Evolutionary conservation across 2,888 invertebrate genomes (phyloP).

Genomic region (Aporophyla nigra): DNA sequence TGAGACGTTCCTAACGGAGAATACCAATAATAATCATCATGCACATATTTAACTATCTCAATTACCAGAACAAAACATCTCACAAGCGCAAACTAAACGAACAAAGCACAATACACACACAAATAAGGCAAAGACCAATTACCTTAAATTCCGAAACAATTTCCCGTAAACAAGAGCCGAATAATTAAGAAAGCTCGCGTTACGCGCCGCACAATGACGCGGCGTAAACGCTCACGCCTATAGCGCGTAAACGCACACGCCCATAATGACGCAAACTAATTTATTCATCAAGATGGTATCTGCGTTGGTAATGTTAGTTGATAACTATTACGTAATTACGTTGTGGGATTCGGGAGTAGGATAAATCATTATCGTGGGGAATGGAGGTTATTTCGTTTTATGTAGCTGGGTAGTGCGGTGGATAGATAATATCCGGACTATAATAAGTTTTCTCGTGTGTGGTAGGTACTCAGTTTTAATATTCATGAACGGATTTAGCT

Average conservation of each 20-base stretch:
- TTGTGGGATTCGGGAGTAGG: constrained; percentile 27
- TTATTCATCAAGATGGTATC: constrained; percentile 82
- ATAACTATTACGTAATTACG: constrained; percentile 70
- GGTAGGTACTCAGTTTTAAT: constrained; percentile 19
- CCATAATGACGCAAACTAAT: constrained; percentile 79
- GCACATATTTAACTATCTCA: constrained; percentile 4
- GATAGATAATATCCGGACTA: constrained; percentile 4
- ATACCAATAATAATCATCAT: too few species aligned
- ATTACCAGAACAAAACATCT: constrained; percentile 17
- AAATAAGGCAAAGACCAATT: constrained; percentile 59
- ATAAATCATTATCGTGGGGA: constrained; percentile 20
- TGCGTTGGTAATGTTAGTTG: constrained; percentile 70
- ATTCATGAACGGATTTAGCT: constrained; percentile 4
- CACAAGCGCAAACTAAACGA: constrained; percentile 2
- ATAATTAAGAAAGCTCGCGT: constrained; percentile 66
- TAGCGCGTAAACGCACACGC: constrained; percentile 67
- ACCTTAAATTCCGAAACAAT: constrained; percentile 57
- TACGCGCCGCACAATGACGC: constrained; percentile 63
- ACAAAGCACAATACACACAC: constrained; percentile 21
- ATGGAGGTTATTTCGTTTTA: constrained; percentile 18
- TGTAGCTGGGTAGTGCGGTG: neutral
- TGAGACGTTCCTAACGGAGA: too few species aligned
- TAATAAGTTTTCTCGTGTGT: constrained; percentile 7
- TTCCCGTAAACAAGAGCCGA: constrained; percentile 65
- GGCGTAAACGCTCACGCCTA: constrained; percentile 66